phyloP scores from a whole-genome alignment of 2,888 invertebrate species.

The Epirrhoe alternata region DNA sequence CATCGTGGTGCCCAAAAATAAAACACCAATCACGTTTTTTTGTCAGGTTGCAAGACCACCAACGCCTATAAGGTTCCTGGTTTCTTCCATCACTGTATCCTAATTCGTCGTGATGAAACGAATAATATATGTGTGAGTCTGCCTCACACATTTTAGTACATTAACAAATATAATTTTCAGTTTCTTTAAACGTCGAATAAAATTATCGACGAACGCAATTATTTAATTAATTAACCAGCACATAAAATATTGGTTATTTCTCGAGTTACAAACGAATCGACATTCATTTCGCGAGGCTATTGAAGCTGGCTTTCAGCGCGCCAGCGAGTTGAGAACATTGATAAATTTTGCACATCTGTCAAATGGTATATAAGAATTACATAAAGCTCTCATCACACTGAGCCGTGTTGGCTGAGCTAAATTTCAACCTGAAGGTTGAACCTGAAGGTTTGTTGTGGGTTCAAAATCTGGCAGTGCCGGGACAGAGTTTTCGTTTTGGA shows the following conservation, averaged over 20 bases:
- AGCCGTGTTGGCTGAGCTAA: too few species aligned
- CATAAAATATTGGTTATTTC: slow-evolving; percentile 44
- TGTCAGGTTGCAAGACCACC: too few species aligned
- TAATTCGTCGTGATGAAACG: too few species aligned
- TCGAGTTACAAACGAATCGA: slow-evolving; percentile 55
- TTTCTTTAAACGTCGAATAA: not conserved
- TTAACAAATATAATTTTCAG: not conserved
- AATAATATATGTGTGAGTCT: too few species aligned
- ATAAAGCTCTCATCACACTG: slow-evolving; percentile 27
- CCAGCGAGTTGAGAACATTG: slow-evolving; percentile 61
- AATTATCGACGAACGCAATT: slow-evolving; percentile 28
- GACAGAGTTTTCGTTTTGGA: too few species aligned
- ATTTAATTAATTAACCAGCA: slow-evolving; percentile 42
- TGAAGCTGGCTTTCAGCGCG: slow-evolving; percentile 67
- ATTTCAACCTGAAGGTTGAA: too few species aligned
- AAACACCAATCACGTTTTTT: too few species aligned
- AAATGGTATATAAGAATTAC: slow-evolving; percentile 63
- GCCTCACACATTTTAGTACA: not conserved
- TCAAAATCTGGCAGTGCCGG: too few species aligned
- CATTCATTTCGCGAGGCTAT: slow-evolving; percentile 68
- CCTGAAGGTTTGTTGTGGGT: too few species aligned
- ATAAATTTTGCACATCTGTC: slow-evolving; percentile 74
- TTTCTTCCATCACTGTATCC: too few species aligned
- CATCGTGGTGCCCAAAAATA: not conserved
- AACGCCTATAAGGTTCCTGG: too few species aligned